phyloP scores from a whole-genome alignment of 2,888 invertebrate genomes.

The Tolmerus cingulatus region DNA sequence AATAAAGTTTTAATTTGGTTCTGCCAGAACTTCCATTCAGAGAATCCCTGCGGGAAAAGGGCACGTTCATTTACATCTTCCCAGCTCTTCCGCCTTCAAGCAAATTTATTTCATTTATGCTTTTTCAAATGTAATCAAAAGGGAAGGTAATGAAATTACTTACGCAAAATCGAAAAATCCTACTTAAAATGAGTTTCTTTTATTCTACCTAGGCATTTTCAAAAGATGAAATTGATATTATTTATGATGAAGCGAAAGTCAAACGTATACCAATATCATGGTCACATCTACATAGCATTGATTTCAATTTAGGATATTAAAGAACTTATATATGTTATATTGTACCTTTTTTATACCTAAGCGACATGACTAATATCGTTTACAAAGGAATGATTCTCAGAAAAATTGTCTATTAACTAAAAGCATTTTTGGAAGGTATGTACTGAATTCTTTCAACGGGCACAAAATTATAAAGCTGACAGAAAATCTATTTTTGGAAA shows the following conservation, averaged over 20 bases:
- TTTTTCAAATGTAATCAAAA: background rate
- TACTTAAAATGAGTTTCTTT: background rate
- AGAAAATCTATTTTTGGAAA: too few relatives aligned
- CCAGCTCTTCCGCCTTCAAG: background rate
- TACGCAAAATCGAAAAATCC: background rate
- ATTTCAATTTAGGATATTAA: background rate
- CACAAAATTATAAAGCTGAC: too few relatives aligned
- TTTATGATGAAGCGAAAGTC: background rate
- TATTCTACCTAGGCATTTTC: background rate
- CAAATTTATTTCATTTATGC: background rate
- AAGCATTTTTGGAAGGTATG: too few relatives aligned
- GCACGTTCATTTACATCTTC: background rate
- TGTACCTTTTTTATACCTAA: too few relatives aligned
- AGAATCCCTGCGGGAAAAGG: background rate
- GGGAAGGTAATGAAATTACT: background rate
- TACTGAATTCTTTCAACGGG: too few relatives aligned
- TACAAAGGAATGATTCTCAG: background rate
- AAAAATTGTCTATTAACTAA: background rate
- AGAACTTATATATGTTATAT: too few relatives aligned
- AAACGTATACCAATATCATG: too few relatives aligned
- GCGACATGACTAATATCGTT: too few relatives aligned
- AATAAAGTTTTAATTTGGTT: background rate
- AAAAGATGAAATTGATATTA: background rate
- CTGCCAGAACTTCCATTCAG: background rate
- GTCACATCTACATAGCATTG: background rate